Conservation (phyloP, 2,797 vertebrate genomes). For the Myotis pilosus region DNA sequence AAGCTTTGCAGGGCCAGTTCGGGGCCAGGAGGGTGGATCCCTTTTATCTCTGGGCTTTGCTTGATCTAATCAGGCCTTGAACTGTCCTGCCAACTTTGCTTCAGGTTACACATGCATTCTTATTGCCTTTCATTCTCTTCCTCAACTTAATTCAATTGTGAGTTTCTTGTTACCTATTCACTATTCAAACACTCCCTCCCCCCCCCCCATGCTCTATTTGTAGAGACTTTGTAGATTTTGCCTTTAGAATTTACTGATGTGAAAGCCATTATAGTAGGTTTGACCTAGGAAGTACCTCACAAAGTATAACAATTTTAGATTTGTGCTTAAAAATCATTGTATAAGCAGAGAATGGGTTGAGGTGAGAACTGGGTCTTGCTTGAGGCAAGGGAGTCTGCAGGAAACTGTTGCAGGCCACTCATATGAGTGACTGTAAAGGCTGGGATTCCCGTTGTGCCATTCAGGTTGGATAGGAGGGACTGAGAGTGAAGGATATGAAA, state of each 20-base stretch:
- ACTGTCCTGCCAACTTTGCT: conserved; percentile 7
- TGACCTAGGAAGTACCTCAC: neutral
- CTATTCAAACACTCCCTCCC: neutral
- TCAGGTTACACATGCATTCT: conserved; percentile 15
- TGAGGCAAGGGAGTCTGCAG: neutral
- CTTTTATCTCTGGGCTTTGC: conserved; percentile 48
- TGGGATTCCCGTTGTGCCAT: neutral
- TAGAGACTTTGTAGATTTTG: conserved; percentile 26
- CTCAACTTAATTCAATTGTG: neutral
- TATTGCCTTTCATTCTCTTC: conserved; percentile 4
- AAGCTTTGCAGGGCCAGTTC: conserved; percentile 4
- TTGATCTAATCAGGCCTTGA: conserved; percentile 45
- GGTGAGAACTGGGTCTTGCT: neutral
- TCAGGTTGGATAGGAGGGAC: neutral
- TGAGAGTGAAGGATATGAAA: neutral
- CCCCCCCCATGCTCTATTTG: neutral
- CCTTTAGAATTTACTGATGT: neutral
- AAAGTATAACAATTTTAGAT: conserved; percentile 21
- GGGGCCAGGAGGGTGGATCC: neutral
- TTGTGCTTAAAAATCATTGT: neutral
- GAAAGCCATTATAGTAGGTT: neutral
- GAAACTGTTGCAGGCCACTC: neutral
- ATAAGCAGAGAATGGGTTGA: neutral
- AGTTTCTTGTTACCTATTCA: conserved; percentile 53
- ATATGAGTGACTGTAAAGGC: neutral